phyloP scores from a whole-genome alignment of 2,113 vertebrate species.

The Ceratotherium simum region DNA sequence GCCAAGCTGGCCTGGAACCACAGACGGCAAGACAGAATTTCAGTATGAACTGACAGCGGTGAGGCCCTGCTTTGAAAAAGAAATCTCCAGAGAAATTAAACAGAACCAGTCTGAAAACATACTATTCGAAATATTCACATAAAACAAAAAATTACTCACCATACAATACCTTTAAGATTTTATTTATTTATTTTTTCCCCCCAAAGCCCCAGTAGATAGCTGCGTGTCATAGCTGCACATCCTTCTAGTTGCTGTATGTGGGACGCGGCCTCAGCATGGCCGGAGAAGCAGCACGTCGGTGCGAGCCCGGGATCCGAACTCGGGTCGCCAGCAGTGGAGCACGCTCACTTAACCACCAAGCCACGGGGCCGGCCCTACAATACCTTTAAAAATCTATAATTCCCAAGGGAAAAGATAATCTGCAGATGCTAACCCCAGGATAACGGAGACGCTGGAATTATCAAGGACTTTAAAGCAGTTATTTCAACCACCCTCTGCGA shows the following conservation, averaged over 20 bases:
- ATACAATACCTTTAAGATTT: too few relatives aligned
- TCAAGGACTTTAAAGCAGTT: neutral
- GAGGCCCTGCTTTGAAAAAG: neutral
- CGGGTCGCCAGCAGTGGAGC: too few relatives aligned
- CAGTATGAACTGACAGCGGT: neutral
- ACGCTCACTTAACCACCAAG: too few relatives aligned
- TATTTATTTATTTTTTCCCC: too few relatives aligned
- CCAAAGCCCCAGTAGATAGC: too few relatives aligned
- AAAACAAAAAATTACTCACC: neutral
- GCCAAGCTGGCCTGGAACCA: neutral
- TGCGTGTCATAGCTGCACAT: too few relatives aligned
- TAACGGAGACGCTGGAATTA: accelerated
- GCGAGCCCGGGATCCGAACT: too few relatives aligned
- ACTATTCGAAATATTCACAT: neutral
- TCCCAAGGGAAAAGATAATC: neutral
- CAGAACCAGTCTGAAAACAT: neutral
- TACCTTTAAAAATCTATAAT: too few relatives aligned
- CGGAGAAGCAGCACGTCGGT: too few relatives aligned
- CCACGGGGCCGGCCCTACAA: too few relatives aligned
- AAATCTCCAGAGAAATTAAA: neutral
- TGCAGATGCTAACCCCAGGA: neutral
- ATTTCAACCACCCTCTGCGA: neutral
- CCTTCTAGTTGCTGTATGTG: too few relatives aligned
- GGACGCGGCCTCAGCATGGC: too few relatives aligned
- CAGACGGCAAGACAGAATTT: neutral